Conservation (phyloP, 2,113 vertebrate species). For the Daboia siamensis region DNA sequence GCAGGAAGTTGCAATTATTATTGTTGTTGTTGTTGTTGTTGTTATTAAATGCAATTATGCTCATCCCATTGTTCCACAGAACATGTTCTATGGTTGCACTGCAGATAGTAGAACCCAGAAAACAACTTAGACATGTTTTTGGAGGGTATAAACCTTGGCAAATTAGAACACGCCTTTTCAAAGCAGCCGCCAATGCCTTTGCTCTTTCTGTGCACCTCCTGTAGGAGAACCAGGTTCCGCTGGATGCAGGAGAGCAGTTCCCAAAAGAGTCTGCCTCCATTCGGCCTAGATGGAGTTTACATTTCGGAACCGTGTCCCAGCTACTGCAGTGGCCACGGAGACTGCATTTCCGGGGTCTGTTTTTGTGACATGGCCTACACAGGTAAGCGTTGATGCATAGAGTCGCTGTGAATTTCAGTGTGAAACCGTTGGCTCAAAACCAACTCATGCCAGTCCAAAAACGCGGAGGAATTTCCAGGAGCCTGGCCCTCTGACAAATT, state of each 20-base stretch:
- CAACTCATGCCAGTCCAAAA: no score
- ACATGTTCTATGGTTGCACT: background rate
- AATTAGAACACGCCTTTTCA: background rate
- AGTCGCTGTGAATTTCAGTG: background rate
- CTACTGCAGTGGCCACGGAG: slow-evolving; percentile 92
- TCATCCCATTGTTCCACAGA: background rate
- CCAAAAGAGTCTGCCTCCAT: slow-evolving; percentile 83
- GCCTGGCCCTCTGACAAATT: no score
- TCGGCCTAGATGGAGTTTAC: slow-evolving; percentile 91
- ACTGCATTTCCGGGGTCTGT: slow-evolving; percentile 94
- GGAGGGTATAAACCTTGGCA: background rate
- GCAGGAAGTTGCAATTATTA: no score
- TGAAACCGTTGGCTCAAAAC: background rate
- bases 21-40: no score
- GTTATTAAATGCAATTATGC: background rate
- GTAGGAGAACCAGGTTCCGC: slow-evolving; percentile 94
- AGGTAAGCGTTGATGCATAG: slow-evolving; percentile 65
- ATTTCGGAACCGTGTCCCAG: slow-evolving; percentile 93
- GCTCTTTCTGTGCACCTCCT: slow-evolving; percentile 20
- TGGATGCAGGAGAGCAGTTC: slow-evolving; percentile 97
- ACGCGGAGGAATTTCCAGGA: no score
- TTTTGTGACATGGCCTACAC: slow-evolving; percentile 97
- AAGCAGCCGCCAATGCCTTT: background rate
- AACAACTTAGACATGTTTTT: background rate
- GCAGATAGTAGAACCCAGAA: background rate